These are phyloP conservation scores for Astur gentilis DNA, from an alignment of 2,113 vertebrate species.

Conservation along the genomic window DNA sequence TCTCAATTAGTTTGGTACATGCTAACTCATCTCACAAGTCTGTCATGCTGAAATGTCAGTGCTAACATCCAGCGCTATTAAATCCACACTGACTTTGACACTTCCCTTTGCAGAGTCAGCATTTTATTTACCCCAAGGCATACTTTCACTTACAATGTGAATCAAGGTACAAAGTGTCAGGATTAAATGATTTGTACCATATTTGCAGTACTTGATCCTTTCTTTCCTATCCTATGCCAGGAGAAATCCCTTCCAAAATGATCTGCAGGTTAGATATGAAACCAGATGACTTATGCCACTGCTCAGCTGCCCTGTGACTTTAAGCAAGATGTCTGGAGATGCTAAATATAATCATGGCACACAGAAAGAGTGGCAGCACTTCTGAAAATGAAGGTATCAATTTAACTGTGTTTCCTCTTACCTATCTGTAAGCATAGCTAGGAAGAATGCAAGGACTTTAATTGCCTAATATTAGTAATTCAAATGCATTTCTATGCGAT, in stretches of 20 bases:
- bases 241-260: not conserved
- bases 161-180: not conserved
- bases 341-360: not conserved
- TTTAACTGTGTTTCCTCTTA: not conserved
- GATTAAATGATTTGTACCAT: not conserved
- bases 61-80: not conserved
- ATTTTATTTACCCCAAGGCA: not conserved
- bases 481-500: not conserved
- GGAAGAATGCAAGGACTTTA: not conserved
- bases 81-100: not conserved
- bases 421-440: not conserved
- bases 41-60: not conserved
- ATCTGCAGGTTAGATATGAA: not conserved
- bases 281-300: not conserved
- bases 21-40: not conserved
- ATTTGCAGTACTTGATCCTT: not conserved
- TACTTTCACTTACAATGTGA: not conserved
- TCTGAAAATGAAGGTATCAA: not conserved
- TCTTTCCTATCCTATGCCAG: not conserved
- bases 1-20: not conserved
- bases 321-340: not conserved
- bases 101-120: constrained; percentile 14
- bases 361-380: not conserved
- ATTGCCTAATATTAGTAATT: not conserved
- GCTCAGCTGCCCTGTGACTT: not conserved